Evolutionary conservation across 1,140 invertebrate species (phyloP).

Genomic region (Rhagoletis pomonella): DNA sequence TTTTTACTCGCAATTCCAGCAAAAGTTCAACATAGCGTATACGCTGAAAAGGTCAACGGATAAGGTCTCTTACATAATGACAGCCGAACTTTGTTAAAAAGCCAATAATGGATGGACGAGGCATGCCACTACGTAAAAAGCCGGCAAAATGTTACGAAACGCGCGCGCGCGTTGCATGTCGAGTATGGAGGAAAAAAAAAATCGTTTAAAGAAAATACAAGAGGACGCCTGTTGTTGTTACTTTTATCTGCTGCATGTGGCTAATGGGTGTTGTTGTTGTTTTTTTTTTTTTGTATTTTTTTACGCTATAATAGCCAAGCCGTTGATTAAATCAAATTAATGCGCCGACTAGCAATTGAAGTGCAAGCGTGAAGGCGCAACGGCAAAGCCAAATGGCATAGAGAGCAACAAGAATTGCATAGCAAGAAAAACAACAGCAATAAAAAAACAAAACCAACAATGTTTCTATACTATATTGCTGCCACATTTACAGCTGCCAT

Average conservation of each 20-base stretch:
- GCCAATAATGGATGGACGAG: not conserved
- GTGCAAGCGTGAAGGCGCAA: constrained; percentile 46
- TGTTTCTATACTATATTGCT: not conserved
- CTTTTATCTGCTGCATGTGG: not conserved
- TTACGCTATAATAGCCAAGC: not conserved
- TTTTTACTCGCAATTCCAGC: too few relatives aligned
- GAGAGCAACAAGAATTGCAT: not conserved
- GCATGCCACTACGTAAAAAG: not conserved
- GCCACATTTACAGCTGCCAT: constrained; percentile 39
- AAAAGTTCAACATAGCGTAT: not conserved
- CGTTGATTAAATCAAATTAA: constrained; percentile 45
- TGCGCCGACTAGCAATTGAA: constrained; percentile 31
- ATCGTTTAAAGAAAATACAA: not conserved
- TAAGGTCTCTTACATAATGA: constrained; percentile 43
- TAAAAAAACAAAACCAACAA: constrained; percentile 25
- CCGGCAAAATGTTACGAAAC: constrained; percentile 6
- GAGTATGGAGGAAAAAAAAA: not conserved
- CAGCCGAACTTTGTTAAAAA: constrained; percentile 28
- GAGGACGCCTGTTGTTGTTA: not conserved
- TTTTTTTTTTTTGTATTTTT: too few relatives aligned
- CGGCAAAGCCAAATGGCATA: not conserved
- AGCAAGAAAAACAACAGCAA: not conserved
- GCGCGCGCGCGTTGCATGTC: not conserved
- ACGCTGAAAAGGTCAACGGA: constrained; percentile 34
- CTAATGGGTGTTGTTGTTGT: not conserved